phyloP scores from a whole-genome alignment of 2,797 vertebrate genomes.

The Parambassis ranga region DNA sequence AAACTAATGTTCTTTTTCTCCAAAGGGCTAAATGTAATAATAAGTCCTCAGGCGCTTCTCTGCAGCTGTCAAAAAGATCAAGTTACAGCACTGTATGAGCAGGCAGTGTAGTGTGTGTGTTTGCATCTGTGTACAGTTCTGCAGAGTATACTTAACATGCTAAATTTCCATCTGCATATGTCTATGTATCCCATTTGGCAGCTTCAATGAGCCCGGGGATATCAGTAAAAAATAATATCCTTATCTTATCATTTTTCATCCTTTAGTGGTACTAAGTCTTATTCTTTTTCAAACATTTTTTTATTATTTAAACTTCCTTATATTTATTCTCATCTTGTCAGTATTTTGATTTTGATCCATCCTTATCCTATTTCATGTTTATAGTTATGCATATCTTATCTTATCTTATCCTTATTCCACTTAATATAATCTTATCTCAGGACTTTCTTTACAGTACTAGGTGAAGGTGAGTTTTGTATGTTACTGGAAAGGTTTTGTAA shows the following conservation, averaged over 20 bases:
- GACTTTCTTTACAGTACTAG: no score
- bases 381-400: neutral
- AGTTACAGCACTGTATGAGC: constrained; percentile 50
- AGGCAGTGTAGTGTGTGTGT: constrained; percentile 7
- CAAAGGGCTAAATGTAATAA: constrained; percentile 64
- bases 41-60: constrained; percentile 52
- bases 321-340: neutral
- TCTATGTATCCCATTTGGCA: constrained; percentile 33
- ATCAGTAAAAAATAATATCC: neutral
- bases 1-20: constrained; percentile 63
- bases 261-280: neutral
- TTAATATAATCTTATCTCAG: neutral
- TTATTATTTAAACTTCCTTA: neutral
- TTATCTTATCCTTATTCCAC: neutral
- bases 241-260: neutral
- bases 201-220: constrained; percentile 10
- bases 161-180: constrained; percentile 44
- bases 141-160: constrained; percentile 27
- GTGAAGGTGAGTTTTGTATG: no score
- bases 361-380: neutral
- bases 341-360: no score
- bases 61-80: constrained; percentile 65
- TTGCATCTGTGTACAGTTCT: constrained; percentile 11
- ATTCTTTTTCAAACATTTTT: neutral
- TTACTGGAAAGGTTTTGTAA: no score